These are phyloP conservation scores for Talpa occidentalis DNA, from an alignment of 2,113 vertebrate genomes.

Conservation along the genomic window DNA sequence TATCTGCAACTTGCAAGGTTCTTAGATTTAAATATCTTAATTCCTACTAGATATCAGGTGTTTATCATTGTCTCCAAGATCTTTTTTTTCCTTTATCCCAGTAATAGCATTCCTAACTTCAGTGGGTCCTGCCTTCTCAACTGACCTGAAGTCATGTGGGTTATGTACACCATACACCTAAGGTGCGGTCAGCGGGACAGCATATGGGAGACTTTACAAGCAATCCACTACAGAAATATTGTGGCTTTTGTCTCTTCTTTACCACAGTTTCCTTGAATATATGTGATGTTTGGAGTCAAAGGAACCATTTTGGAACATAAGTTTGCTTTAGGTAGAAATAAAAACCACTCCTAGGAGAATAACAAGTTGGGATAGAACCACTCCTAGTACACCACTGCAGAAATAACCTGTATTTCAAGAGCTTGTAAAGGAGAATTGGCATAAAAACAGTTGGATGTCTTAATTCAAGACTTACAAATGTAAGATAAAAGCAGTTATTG, in stretches of 20 bases:
- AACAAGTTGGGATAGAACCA: not conserved
- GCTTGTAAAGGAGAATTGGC: not conserved
- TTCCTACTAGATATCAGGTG: not conserved
- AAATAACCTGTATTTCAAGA: not conserved
- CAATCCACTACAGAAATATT: not conserved
- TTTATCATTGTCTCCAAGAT: not conserved
- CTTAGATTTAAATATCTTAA: not conserved
- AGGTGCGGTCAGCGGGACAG: not conserved
- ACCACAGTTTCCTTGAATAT: not conserved
- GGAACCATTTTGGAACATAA: not conserved
- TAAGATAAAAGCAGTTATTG: not conserved
- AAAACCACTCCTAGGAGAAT: not conserved
- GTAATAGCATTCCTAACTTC: not conserved
- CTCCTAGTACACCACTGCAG: not conserved
- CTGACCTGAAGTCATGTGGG: accelerated
- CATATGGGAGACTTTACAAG: not conserved
- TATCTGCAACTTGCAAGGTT: not conserved
- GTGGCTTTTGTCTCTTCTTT: not conserved
- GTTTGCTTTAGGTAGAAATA: not conserved
- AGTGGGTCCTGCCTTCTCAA: not conserved
- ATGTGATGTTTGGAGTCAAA: not conserved
- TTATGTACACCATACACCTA: not conserved
- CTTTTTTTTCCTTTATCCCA: not conserved
- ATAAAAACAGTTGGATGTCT: not conserved
- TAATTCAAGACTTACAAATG: not conserved